phyloP scores from a whole-genome alignment of 2,888 invertebrate species.

The Mesorhabditis spiculigera region DNA sequence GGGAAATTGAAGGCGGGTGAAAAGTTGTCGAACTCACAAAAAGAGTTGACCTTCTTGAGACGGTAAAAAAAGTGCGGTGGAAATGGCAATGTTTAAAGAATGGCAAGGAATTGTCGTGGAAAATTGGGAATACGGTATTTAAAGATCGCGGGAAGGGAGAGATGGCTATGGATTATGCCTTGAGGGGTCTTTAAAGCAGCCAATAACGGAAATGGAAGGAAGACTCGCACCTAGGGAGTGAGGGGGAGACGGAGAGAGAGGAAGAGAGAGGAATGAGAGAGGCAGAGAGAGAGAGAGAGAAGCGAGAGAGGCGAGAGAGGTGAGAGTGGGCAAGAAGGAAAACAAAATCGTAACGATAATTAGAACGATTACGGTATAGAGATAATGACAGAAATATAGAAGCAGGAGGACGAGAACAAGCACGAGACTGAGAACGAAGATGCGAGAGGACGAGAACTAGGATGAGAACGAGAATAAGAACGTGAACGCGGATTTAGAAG shows the following conservation, averaged over 20 bases:
- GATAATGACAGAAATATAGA: neutral
- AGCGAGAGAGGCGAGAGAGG: neutral
- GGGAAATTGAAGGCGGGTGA: no score
- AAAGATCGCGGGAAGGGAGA: constrained; percentile 8
- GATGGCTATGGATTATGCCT: constrained; percentile 11
- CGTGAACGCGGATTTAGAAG: no score
- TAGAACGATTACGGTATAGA: neutral
- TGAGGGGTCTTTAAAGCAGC: neutral
- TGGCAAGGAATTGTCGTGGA: neutral
- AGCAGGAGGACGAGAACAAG: neutral
- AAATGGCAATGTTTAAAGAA: neutral
- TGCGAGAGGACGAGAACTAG: neutral
- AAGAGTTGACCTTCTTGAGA: neutral
- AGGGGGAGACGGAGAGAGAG: constrained; percentile 7
- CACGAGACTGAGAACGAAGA: neutral
- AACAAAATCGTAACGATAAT: neutral
- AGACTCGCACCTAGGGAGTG: neutral
- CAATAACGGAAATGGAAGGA: neutral
- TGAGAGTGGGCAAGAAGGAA: neutral
- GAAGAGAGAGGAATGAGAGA: neutral
- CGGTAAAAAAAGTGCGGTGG: neutral
- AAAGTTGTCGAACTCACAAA: neutral
- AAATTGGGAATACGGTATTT: neutral
- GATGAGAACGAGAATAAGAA: neutral
- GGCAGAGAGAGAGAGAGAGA: constrained; percentile 8